A percentile compares a stretch with the other conserved stretches of the same genome.
Evolutionary conservation across 2,888 invertebrate species (phyloP).

Genomic region (Agrochola macilenta): DNA sequence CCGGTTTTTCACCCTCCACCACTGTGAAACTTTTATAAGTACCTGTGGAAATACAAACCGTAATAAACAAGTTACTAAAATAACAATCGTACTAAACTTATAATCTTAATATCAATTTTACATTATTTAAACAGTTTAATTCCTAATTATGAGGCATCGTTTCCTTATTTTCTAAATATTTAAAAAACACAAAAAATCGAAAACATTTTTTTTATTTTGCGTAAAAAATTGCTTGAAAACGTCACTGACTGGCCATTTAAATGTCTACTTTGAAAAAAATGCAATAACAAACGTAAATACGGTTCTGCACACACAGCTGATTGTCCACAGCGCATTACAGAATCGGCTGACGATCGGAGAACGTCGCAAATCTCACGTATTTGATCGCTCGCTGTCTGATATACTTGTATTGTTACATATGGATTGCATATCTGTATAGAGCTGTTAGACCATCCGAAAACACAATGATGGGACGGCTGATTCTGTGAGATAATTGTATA

Average conservation of each 20-base stretch:
- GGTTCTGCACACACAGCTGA: constrained; percentile 19
- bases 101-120: neutral
- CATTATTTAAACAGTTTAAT: neutral
- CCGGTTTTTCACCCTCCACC: too few relatives aligned
- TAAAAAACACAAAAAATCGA: too few relatives aligned
- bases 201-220: neutral
- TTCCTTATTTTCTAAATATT: too few relatives aligned
- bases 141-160: neutral
- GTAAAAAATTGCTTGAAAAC: neutral
- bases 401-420: constrained; percentile 79
- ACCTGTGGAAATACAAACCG: too few relatives aligned
- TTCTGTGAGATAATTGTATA: neutral
- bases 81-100: too few relatives aligned
- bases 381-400: constrained; percentile 82
- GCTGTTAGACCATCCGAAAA: constrained; percentile 61
- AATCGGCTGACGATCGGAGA: constrained; percentile 74
- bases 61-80: neutral
- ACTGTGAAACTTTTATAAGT: too few relatives aligned
- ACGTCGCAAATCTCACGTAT: constrained; percentile 87
- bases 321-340: constrained; percentile 60
- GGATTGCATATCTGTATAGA: constrained; percentile 69
- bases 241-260: neutral
- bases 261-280: neutral
- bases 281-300: constrained; percentile 12
- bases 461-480: too few relatives aligned